Conservation (phyloP, 2,113 vertebrate species). For the Syngnathus typhle region DNA sequence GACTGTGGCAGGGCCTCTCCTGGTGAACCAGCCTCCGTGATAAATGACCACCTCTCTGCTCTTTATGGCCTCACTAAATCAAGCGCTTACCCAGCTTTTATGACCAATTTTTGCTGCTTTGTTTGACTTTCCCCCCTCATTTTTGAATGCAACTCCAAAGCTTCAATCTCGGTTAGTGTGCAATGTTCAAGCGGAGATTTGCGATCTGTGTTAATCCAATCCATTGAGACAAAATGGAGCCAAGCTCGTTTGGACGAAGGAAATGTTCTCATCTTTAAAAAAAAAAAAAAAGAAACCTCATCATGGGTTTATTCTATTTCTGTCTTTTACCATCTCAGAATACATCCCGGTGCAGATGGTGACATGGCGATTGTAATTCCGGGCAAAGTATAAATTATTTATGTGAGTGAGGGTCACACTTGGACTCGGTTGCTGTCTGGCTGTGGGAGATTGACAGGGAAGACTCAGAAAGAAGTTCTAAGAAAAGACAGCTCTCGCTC, state of each 20-base stretch:
- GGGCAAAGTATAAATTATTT: constrained; percentile 41
- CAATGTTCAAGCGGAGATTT: constrained; percentile 23
- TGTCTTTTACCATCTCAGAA: constrained; percentile 14
- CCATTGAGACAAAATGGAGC: constrained; percentile 26
- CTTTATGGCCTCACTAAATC: constrained; percentile 78
- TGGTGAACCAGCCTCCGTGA: constrained; percentile 67
- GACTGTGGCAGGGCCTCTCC: constrained; percentile 70
- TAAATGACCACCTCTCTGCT: constrained; percentile 72
- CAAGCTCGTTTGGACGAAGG: constrained; percentile 26
- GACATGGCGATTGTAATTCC: constrained; percentile 36
- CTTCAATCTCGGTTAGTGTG: constrained; percentile 18
- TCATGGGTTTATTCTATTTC: constrained; percentile 20
- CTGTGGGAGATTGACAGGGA: constrained; percentile 26
- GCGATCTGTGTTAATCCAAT: constrained; percentile 32
- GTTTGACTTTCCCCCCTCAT: constrained; percentile 51
- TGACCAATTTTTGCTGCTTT: constrained; percentile 73
- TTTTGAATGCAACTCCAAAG: constrained; percentile 64
- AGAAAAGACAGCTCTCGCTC: constrained; percentile 9
- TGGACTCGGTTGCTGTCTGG: constrained; percentile 25
- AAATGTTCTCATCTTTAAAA: constrained; percentile 18
- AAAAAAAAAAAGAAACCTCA: constrained; percentile 17
- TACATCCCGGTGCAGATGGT: constrained; percentile 10
- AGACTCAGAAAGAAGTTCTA: constrained; percentile 7
- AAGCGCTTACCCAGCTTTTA: constrained; percentile 72
- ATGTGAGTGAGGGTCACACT: constrained; percentile 31